Evolutionary conservation across 2,113 vertebrate species (phyloP), one percentile per base, ranked within the genome.

Genomic region (Sula dactylatra): DNA sequence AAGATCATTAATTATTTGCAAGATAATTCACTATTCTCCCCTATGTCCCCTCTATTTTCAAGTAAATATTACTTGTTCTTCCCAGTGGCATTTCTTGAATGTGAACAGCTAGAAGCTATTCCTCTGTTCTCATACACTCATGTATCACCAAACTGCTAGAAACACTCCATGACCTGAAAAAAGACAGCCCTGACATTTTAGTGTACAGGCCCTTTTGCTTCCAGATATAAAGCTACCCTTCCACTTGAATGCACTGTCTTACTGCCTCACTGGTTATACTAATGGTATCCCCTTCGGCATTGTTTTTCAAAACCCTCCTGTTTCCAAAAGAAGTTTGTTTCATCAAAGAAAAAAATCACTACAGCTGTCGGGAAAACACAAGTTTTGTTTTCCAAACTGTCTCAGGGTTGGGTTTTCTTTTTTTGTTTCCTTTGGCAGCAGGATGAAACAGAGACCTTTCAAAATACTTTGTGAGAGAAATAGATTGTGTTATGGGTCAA

Each of bases 121-220:
- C 80, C 90, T 95, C 86, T 92, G n/a, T 69, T 77, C 89, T 96
- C 89, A 45, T 54, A 82, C 42, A 55, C 42, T 96, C 90, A 86
- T 20, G 50, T 69, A 88, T 93, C 80, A 97, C 34, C 56, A 58
- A 73, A 86, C 61, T 80, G 52, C 83, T 93, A 61, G 74, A 92
- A 94, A 97, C 82, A 88, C 61, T 76, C 96, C 88, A 20, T 85
- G 88, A 87, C 88, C 87, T 88, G 80, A 95, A 94, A 61, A 90
- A 94, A 95, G 92, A 70, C 59, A 86, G 78, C 36, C 6, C 10
- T 96, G 97, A 96, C 96, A 98, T 98, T 98, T 97, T 54, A 72
- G 61, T 49, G 32, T 16, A 65, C 84, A 54, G 58, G 59, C 67
- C 62, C 32, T 93, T 94, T 89, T 44, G 26, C 20, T 95, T 56